Evolutionary conservation across 2,113 vertebrate species (phyloP).

Genomic region (Tautogolabrus adspersus): DNA sequence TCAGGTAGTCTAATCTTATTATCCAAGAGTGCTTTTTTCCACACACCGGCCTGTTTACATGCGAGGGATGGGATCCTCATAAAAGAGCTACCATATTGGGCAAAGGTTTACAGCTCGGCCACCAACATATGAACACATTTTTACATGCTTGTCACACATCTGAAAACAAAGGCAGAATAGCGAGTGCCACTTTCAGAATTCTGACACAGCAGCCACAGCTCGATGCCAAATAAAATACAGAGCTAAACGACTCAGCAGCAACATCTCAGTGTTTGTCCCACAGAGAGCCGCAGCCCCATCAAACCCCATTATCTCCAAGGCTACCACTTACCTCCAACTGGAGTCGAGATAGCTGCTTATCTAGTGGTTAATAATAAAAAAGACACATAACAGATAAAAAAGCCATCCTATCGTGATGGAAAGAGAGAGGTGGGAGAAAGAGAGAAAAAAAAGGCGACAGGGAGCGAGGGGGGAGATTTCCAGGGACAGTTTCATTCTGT

Average conservation of each 20-base stretch:
- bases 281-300: constrained; percentile 67
- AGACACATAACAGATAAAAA: constrained; percentile 76
- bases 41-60: constrained; percentile 53
- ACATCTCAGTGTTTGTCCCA: constrained; percentile 67
- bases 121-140: constrained; percentile 4
- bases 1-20: constrained; percentile 76
- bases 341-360: constrained; percentile 79
- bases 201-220: constrained; percentile 29
- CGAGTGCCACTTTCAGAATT: constrained; percentile 45
- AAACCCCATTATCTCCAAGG: constrained; percentile 77
- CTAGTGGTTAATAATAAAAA: constrained; percentile 80
- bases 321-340: constrained; percentile 77
- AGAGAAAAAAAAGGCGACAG: constrained; percentile 39
- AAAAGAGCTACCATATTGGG: constrained; percentile 22
- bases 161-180: constrained; percentile 50
- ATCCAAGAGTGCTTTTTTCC: constrained; percentile 40
- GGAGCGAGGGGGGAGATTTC: constrained; percentile 72
- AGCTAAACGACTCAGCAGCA: constrained; percentile 52
- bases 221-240: constrained; percentile 61
- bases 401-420: constrained; percentile 68
- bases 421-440: constrained; percentile 47
- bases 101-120: background rate
- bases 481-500: constrained; percentile 80
- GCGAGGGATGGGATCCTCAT: constrained; percentile 21
- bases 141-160: constrained; percentile 33